Evolutionary conservation across 2,888 invertebrate genomes (phyloP), one percentile per base, ranked within the genome.

Genomic region (Nymphalis c-album): DNA sequence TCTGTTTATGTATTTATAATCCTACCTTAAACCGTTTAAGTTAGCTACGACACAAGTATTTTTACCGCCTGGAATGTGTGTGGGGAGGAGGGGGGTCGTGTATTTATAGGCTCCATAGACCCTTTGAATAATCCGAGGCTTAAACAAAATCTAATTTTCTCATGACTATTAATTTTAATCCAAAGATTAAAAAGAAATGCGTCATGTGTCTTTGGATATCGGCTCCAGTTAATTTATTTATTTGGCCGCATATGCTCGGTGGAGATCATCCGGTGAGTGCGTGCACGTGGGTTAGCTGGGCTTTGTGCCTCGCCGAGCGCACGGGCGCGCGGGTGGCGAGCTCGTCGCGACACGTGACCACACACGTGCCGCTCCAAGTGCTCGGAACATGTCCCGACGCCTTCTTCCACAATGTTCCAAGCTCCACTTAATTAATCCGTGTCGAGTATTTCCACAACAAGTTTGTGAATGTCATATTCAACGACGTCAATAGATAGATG

Each of bases 221-320:
- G 78, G 83, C 79, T 88, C 83, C 79, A 80, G 84, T 89, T 91
- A 90, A 90, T 91, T 90, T 88, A 91, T 91, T 91, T 90, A 90
- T 91, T 90, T 88, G 86, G 75, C 77, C 82, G 88, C 88, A 82
- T 86, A 85, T 84, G 89, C 79, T 84, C 40, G 77, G 76, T 71
- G 69, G 78, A 79, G 90, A 89, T 90, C 89, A 90, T 88, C 89
- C 83, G 68, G 74, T 63, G 82, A 82, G 73, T 70, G 71, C 68
- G 67, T 75, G 78, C 79, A 81, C 80, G 80, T 77, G 81, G 74
- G 73, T 69, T 64, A 59, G 71, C 71, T 73, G 61, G 55, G 63
- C 66, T 64, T 69, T 71, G 73, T 69, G 66, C 61, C 47, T 31
- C 67, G 69, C 68, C 67, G 67, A 75, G 71, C 63, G 60, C 63